A percentile compares a stretch with the other conserved stretches of the same genome.
These are phyloP conservation scores for Mus musculus DNA, from an alignment of 2,113 vertebrate genomes.

Conservation along the genomic window DNA sequence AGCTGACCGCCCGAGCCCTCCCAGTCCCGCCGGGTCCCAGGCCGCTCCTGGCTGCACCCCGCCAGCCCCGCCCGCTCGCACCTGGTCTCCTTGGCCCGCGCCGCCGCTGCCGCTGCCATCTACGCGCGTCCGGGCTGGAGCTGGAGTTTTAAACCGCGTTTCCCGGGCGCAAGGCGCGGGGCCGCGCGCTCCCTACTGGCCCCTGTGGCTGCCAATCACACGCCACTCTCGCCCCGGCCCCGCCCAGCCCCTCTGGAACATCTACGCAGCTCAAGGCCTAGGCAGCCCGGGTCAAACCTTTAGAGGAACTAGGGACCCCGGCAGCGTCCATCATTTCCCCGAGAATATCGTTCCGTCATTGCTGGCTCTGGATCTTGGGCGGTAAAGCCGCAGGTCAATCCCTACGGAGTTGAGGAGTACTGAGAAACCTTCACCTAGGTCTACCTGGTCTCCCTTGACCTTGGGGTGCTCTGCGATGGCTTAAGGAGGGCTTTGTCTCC, in stretches of 20 bases:
- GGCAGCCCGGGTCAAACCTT: neutral
- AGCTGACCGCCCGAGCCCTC: slow-evolving; percentile 14
- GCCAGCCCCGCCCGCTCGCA: slow-evolving; percentile 75
- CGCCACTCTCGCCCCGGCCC: slow-evolving; percentile 39
- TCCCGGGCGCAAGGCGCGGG: slow-evolving; percentile 86
- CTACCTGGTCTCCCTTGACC: too few relatives aligned
- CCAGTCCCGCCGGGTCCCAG: neutral
- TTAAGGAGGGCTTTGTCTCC: neutral
- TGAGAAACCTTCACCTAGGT: neutral
- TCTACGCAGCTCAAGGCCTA: slow-evolving; percentile 63
- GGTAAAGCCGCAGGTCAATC: slow-evolving; percentile 18
- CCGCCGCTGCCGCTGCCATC: slow-evolving; percentile 89
- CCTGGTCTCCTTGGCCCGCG: slow-evolving; percentile 82
- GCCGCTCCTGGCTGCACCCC: slow-evolving; percentile 68
- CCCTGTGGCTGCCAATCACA: slow-evolving; percentile 91
- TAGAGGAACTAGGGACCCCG: neutral
- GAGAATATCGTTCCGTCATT: neutral
- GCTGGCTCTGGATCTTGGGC: neutral
- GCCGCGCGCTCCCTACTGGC: slow-evolving; percentile 88
- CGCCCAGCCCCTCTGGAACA: neutral
- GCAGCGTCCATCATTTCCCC: neutral
- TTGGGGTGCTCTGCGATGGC: neutral
- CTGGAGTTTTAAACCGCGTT: slow-evolving; percentile 94
- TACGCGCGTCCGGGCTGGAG: slow-evolving; percentile 86
- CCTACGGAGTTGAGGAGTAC: neutral